A percentile compares a stretch with the other conserved stretches of the same genome.
These are phyloP conservation scores for Anthonomus grandis DNA, from an alignment of 1,140 invertebrate genomes.

Conservation along the genomic window DNA sequence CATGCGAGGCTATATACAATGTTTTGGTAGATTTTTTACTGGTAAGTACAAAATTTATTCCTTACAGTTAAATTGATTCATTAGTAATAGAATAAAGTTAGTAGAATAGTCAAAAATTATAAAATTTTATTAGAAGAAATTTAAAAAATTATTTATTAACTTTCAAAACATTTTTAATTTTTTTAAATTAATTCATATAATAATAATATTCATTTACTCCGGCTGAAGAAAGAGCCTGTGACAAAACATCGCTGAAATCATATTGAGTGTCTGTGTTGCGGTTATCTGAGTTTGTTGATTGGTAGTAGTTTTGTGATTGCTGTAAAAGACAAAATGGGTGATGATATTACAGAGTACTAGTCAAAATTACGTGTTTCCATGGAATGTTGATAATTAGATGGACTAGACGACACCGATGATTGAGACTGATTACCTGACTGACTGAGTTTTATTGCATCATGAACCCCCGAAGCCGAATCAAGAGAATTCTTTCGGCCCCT, in stretches of 20 bases:
- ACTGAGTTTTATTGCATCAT: conserved; percentile 12
- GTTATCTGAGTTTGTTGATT: conserved; percentile 6
- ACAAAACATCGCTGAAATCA: conserved; percentile 11
- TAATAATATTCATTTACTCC: background rate
- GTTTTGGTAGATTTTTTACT: conserved; percentile 1
- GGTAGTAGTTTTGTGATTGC: conserved; percentile 11
- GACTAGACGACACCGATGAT: conserved; percentile 2
- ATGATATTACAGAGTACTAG: conserved; percentile 11
- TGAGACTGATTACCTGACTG: conserved; percentile 7
- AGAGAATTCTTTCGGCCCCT: conserved; percentile 9
- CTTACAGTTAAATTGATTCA: conserved; percentile 8
- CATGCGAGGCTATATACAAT: conserved; percentile 8
- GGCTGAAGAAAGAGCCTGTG: conserved; percentile 3
- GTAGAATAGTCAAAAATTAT: no score
- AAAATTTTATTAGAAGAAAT: no score
- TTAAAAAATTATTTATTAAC: conserved; percentile 2
- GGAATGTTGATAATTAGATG: conserved; percentile 4
- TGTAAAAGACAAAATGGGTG: conserved; percentile 3
- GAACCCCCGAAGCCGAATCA: no score
- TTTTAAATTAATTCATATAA: conserved; percentile 10
- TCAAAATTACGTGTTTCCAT: no score
- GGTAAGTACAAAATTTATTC: no score
- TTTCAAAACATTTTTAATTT: conserved; percentile 9
- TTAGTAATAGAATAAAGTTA: no score
- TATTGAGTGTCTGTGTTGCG: background rate